A percentile compares a stretch with the other conserved stretches of the same genome.
Evolutionary conservation across 2,797 vertebrate genomes (phyloP).

Genomic region (Fistularia tabacaria): DNA sequence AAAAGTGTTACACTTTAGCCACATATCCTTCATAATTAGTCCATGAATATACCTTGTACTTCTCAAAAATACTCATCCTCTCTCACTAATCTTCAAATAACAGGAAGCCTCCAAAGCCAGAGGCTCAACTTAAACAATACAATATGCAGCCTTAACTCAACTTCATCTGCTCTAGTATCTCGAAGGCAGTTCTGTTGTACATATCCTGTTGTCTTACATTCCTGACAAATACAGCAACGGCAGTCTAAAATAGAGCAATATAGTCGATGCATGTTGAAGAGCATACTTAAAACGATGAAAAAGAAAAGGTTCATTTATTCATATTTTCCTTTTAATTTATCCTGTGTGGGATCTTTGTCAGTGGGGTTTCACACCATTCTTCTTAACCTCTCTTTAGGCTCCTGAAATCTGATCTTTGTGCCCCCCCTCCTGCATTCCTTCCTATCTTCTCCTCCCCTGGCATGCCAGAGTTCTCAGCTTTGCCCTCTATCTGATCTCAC

Average conservation of each 20-base stretch:
- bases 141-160: constrained; percentile 31
- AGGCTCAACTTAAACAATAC: constrained; percentile 51
- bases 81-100: constrained; percentile 40
- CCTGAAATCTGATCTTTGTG: constrained; percentile 78
- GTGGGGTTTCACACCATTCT: constrained; percentile 31
- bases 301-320: neutral
- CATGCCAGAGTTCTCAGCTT: constrained; percentile 65
- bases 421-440: constrained; percentile 65
- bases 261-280: neutral
- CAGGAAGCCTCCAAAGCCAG: constrained; percentile 50
- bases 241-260: neutral
- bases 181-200: constrained; percentile 28
- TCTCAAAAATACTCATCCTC: constrained; percentile 23
- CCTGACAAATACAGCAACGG: neutral
- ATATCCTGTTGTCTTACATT: constrained; percentile 20
- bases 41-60: too few species aligned
- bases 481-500: constrained; percentile 71
- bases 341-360: constrained; percentile 19
- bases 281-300: neutral
- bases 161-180: constrained; percentile 1
- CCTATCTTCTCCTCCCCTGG: constrained; percentile 32
- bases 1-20: too few species aligned
- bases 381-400: constrained; percentile 56
- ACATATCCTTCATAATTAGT: too few species aligned
- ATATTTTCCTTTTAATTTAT: neutral